phyloP scores from a whole-genome alignment of 2,797 vertebrate genomes.

The Enteromius thamalakanensis region DNA sequence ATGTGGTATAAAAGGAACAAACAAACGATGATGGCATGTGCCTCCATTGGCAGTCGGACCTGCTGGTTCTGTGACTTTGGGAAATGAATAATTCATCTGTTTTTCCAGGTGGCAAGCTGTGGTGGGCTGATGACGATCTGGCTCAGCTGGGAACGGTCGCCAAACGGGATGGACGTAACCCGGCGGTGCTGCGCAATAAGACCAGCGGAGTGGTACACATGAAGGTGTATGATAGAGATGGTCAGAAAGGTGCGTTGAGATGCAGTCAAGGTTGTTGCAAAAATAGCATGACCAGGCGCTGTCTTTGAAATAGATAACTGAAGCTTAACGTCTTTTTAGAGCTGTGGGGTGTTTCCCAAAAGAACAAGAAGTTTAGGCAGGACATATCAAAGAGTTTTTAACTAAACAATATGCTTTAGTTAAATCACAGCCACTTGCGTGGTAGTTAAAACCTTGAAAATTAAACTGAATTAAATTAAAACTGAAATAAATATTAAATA shows the following conservation, averaged over 20 bases:
- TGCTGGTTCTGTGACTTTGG: constrained; percentile 20
- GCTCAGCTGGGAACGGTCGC: constrained; percentile 91
- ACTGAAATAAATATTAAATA: background rate
- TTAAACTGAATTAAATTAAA: background rate
- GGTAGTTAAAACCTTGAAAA: background rate
- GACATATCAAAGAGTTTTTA: background rate
- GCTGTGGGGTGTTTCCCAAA: background rate
- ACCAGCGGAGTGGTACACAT: constrained; percentile 93
- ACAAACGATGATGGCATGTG: constrained; percentile 44
- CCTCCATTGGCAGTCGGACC: constrained; percentile 11
- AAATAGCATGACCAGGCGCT: background rate
- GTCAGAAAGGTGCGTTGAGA: constrained; percentile 86
- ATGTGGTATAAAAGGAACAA: constrained; percentile 42
- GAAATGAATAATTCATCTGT: constrained; percentile 51
- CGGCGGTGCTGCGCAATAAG: constrained; percentile 87
- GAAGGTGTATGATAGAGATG: constrained; percentile 94
- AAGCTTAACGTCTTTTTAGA: background rate
- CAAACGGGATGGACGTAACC: constrained; percentile 91
- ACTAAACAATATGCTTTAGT: background rate
- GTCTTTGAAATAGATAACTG: background rate
- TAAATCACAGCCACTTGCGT: background rate
- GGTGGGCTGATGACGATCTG: constrained; percentile 97
- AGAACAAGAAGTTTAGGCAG: background rate
- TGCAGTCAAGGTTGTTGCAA: background rate
- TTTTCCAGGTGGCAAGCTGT: constrained; percentile 89